Percentiles rank a stretch among this genome's conserved stretches.
Conservation (phyloP, 2,888 invertebrate genomes). For the Drymonia ruficornis region DNA sequence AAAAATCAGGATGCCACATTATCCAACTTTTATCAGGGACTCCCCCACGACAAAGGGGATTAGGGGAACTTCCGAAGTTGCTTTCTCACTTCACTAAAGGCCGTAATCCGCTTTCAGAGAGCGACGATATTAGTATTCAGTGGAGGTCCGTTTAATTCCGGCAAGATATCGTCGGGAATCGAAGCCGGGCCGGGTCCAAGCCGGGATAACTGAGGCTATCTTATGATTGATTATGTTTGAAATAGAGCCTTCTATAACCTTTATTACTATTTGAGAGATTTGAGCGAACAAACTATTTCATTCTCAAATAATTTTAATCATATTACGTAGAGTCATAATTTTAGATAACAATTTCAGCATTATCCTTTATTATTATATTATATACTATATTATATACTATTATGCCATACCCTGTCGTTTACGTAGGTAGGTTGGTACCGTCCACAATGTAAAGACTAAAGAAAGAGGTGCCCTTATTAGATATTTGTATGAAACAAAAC, state of each 20-base stretch:
- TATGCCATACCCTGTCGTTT: too few relatives aligned
- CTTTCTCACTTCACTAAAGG: slow-evolving; percentile 7
- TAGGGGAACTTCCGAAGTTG: slow-evolving; percentile 3
- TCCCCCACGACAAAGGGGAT: slow-evolving; percentile 4
- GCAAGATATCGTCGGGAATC: slow-evolving; percentile 10
- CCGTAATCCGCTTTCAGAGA: slow-evolving; percentile 10
- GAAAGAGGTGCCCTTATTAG: too few relatives aligned
- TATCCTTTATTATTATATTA: too few relatives aligned
- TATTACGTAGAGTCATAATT: too few relatives aligned
- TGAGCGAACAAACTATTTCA: too few relatives aligned
- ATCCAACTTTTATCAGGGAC: background rate
- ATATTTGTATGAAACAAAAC: too few relatives aligned
- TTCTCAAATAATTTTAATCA: too few relatives aligned
- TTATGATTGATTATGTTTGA: slow-evolving; percentile 15
- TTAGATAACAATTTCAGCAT: too few relatives aligned
- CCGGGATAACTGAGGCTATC: slow-evolving; percentile 10
- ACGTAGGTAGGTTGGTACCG: too few relatives aligned
- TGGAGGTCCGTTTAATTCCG: slow-evolving; percentile 11
- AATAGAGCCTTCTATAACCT: background rate
- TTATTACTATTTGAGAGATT: background rate
- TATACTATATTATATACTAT: too few relatives aligned
- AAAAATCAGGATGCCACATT: slow-evolving; percentile 4
- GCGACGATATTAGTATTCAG: slow-evolving; percentile 13
- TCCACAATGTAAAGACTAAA: too few relatives aligned
- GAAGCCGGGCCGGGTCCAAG: slow-evolving; percentile 8